A percentile compares a stretch with the other conserved stretches of the same genome.
phyloP scores from a whole-genome alignment of 1,140 invertebrate genomes.

The Stegodyphus mimosarum region DNA sequence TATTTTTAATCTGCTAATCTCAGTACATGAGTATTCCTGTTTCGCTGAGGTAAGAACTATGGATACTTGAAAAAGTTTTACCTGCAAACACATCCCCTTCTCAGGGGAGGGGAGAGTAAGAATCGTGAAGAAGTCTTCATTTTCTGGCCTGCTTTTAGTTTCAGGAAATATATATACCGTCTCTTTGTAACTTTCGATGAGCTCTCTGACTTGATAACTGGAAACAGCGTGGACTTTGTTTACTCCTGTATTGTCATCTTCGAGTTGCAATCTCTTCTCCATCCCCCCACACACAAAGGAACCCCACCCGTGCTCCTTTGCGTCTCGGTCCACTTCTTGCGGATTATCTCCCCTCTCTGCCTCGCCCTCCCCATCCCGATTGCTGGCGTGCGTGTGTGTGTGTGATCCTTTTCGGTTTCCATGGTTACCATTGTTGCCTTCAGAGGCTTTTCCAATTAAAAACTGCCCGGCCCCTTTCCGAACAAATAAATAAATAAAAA shows the following conservation, averaged over 20 bases:
- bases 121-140: too few species aligned
- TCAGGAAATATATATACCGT: too few species aligned
- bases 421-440: constrained; percentile 45
- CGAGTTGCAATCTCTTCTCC: neutral
- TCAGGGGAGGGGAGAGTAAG: too few species aligned
- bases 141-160: too few species aligned
- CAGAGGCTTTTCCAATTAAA: constrained; percentile 52
- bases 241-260: neutral
- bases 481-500: constrained; percentile 43
- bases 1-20: too few species aligned
- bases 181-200: neutral
- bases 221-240: constrained; percentile 23
- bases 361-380: neutral
- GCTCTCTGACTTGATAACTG: neutral
- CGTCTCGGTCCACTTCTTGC: constrained; percentile 46
- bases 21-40: too few species aligned
- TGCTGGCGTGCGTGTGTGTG: constrained; percentile 8
- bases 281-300: constrained; percentile 1
- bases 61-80: too few species aligned
- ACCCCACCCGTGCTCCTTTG: neutral
- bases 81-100: too few species aligned
- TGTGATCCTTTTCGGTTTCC: constrained; percentile 20
- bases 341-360: constrained; percentile 44
- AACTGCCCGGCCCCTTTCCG: constrained; percentile 25
- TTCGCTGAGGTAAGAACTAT: too few species aligned